phyloP scores from a whole-genome alignment of 2,113 vertebrate genomes.

The Syngnathus typhle region DNA sequence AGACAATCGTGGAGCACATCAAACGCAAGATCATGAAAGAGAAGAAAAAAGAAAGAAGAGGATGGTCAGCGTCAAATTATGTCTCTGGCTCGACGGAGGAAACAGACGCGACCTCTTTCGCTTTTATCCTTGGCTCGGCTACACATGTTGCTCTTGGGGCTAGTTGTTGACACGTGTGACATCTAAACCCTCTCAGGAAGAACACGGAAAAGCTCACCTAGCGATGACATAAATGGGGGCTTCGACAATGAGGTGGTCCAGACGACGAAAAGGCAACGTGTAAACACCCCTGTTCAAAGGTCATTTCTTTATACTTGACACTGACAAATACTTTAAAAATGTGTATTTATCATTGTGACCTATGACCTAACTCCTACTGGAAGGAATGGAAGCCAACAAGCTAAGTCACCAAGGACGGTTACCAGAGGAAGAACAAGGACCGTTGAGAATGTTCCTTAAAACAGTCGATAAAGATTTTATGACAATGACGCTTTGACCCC shows the following conservation, averaged over 20 bases:
- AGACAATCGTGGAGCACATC: background rate
- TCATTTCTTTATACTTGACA: too few relatives aligned
- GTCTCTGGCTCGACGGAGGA: background rate
- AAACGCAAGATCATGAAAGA: slow-evolving; percentile 3
- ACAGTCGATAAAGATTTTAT: background rate
- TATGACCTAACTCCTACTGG: too few relatives aligned
- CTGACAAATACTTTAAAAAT: too few relatives aligned
- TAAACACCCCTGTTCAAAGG: background rate
- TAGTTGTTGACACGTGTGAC: slow-evolving; percentile 48
- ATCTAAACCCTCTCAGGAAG: slow-evolving; percentile 34
- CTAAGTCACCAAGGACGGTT: too few relatives aligned
- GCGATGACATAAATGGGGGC: background rate
- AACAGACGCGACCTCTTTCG: background rate
- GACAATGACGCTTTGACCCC: background rate
- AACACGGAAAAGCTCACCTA: slow-evolving; percentile 28
- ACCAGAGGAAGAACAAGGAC: too few relatives aligned
- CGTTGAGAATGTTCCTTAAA: background rate
- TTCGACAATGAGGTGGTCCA: background rate
- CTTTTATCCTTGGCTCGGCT: slow-evolving; percentile 33
- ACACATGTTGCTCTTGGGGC: slow-evolving; percentile 27
- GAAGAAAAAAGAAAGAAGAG: background rate
- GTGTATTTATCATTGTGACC: too few relatives aligned
- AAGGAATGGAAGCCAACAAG: too few relatives aligned
- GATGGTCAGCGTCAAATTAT: slow-evolving; percentile 8
- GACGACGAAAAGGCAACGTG: background rate